A percentile compares a stretch with the other conserved stretches of the same genome.
phyloP scores from a whole-genome alignment of 2,888 invertebrate species.

The Hemithea aestivaria region DNA sequence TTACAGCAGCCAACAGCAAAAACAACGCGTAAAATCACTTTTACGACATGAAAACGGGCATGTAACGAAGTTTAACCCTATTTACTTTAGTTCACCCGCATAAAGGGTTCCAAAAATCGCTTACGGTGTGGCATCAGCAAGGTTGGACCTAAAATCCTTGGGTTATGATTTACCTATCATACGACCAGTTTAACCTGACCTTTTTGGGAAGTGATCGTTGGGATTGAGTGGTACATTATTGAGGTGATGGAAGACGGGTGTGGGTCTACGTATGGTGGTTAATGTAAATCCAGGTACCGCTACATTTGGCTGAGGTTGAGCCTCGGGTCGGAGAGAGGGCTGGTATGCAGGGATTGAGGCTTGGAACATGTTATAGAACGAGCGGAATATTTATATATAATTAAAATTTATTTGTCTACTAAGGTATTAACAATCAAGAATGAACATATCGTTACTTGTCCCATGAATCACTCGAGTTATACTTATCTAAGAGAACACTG shows the following conservation, averaged over 20 bases:
- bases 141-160: conserved; percentile 31
- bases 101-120: conserved; percentile 42
- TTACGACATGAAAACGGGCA: conserved; percentile 16
- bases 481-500: too few species aligned
- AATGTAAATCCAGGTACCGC: conserved; percentile 46
- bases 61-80: conserved; percentile 26
- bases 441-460: too few species aligned
- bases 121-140: conserved; percentile 42
- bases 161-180: conserved; percentile 41
- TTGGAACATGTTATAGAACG: conserved; percentile 14
- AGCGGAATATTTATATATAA: neutral
- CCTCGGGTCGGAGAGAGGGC: conserved; percentile 25
- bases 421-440: too few species aligned
- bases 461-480: too few species aligned
- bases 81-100: conserved; percentile 27
- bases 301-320: conserved; percentile 57
- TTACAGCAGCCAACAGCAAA: conserved; percentile 17
- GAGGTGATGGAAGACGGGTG: conserved; percentile 18
- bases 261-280: conserved; percentile 34
- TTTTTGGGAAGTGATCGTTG: conserved; percentile 7
- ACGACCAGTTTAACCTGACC: conserved; percentile 26
- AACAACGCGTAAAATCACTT: conserved; percentile 16
- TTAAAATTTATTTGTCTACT: too few species aligned
- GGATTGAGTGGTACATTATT: conserved; percentile 5
- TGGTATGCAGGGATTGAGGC: conserved; percentile 20